Base-by-base conservation (phyloP, 2,888 invertebrate genomes). In the Acanthosepion lycidas region DNA sequence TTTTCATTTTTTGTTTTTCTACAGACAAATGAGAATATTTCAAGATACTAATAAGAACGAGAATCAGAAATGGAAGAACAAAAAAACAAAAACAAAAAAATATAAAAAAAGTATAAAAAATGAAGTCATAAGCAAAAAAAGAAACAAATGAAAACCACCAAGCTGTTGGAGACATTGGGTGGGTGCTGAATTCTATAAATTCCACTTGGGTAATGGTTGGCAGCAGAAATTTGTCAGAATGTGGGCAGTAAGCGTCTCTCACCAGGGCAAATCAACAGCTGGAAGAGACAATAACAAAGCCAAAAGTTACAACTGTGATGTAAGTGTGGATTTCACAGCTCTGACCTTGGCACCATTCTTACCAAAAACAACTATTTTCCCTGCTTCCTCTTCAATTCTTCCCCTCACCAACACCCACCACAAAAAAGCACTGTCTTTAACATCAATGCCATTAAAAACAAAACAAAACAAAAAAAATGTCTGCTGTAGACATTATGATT, bases 341-440 rank as follows among this genome's bases (percentile, higher is more conserved):
- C 55, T 49, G 33, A 55, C 78, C 78, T 78, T 78, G 78, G 78
- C 78, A 78, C 78, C 78, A 78, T 78, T 78, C 78, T 78, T 78
- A 78, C n/a, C 78, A 78, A 78, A 78, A 78, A 33, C 18, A n/a
- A 78, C n/a, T 15, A 78, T 78, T 78, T 42, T 33, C n/a, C 78
- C 5, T 78, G n/a, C 15, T n/a, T 4, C 4, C n/a, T 33, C 78
- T 33, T 59, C 78, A 18, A 5, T 12, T 12, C 15, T 0, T 12
- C 9, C n/a, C 9, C 15, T 33, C n/a, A 20, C 20, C 59, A 59
- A 23, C 55, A 15, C 55, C 55, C 55, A 20, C 59, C 20, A 20
- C 23, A 6, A 59, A 59, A 3, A 23, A 59, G 23, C 59, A 59
- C 59, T 23, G 23, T 59, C 59, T 59, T 59, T 59, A 59, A 59